Evolutionary conservation across 2,888 invertebrate genomes (phyloP).

Genomic region (Diaphora mendica): DNA sequence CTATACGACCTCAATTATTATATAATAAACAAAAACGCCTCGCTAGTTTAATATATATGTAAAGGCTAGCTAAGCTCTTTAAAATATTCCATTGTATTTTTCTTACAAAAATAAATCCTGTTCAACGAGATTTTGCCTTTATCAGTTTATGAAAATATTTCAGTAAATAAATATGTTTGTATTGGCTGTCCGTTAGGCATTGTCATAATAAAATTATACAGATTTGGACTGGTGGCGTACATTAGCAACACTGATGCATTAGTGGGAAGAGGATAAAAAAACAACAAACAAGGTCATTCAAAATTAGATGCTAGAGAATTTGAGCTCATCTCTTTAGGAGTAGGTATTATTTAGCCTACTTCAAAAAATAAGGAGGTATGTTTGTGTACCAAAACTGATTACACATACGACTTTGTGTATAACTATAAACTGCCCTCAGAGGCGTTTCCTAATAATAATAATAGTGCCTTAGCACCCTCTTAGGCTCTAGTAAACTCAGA

Average conservation of each 20-base stretch:
- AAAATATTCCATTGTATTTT: not conserved
- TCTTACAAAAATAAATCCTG: not conserved
- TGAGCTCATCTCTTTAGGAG: not conserved
- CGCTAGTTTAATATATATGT: not conserved
- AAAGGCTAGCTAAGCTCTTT: not conserved
- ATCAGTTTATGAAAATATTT: not conserved
- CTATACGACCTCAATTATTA: not conserved
- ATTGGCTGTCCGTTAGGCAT: not conserved
- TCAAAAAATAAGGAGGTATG: not conserved
- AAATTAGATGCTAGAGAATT: not conserved
- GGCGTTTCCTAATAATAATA: too few relatives aligned
- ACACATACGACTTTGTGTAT: not conserved
- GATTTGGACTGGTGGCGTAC: not conserved
- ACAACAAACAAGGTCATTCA: not conserved
- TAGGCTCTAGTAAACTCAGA: too few relatives aligned
- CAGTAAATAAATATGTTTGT: not conserved
- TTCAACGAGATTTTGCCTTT: not conserved
- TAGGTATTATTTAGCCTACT: not conserved
- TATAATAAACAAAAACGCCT: not conserved
- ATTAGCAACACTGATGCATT: not conserved
- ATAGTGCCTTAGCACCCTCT: too few relatives aligned
- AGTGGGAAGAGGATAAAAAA: not conserved
- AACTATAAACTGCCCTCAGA: too few relatives aligned
- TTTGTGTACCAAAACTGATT: not conserved
- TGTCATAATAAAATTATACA: not conserved